phyloP scores from a whole-genome alignment of 2,888 invertebrate genomes.

The Lysandra bellargus region DNA sequence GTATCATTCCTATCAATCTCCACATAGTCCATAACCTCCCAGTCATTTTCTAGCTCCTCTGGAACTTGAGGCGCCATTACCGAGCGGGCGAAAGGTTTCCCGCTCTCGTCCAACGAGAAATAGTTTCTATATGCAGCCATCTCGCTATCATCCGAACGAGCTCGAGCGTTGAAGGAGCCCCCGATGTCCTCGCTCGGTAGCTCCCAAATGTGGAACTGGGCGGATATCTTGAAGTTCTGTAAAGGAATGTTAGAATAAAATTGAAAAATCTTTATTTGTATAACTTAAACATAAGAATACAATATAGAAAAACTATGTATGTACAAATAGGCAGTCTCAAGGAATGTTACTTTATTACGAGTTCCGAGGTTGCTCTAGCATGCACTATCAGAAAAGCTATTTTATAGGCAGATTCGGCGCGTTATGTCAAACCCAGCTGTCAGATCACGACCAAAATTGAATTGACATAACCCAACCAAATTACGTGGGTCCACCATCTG shows the following conservation, averaged over 20 bases:
- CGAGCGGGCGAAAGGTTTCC: constrained; percentile 81
- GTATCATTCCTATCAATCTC: constrained; percentile 63
- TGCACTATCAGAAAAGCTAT: too few relatives aligned
- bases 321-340: background rate
- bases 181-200: constrained; percentile 78
- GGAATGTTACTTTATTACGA: background rate
- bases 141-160: constrained; percentile 71
- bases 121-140: constrained; percentile 79
- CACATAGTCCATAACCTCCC: constrained; percentile 85
- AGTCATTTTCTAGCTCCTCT: constrained; percentile 79
- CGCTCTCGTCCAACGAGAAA: constrained; percentile 81
- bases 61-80: constrained; percentile 75
- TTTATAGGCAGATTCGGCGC: too few relatives aligned
- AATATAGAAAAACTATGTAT: too few relatives aligned
- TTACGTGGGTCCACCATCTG: too few relatives aligned
- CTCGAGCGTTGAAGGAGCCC: constrained; percentile 83
- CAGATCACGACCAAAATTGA: too few relatives aligned
- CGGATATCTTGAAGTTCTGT: constrained; percentile 82
- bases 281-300: too few relatives aligned
- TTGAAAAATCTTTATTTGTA: too few relatives aligned
- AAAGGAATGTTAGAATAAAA: background rate
- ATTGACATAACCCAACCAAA: too few relatives aligned
- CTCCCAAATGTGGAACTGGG: constrained; percentile 75
- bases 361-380: too few relatives aligned
- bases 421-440: too few relatives aligned